phyloP scores from a whole-genome alignment of 2,113 vertebrate species.

The Protobothrops mucrosquamatus region DNA sequence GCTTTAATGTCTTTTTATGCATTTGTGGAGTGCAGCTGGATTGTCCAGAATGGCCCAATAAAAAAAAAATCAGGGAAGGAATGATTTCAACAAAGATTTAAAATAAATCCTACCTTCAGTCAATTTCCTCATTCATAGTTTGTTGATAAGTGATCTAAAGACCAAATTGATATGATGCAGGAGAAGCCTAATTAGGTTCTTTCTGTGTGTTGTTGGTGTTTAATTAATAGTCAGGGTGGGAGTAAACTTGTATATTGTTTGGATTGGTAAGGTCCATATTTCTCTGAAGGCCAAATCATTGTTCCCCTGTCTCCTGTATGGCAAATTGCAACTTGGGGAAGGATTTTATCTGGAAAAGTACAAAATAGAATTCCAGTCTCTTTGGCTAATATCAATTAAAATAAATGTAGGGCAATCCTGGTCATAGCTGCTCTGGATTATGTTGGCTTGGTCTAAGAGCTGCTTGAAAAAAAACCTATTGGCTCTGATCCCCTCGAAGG shows the following conservation, averaged over 20 bases:
- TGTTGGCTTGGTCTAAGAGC: neutral
- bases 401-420: neutral
- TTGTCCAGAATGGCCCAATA: neutral
- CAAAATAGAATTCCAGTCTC: too few species aligned
- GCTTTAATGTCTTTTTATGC: neutral
- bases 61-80: neutral
- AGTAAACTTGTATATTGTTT: neutral
- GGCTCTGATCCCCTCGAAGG: neutral
- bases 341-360: neutral
- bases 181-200: neutral
- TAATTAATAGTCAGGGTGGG: neutral
- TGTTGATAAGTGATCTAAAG: neutral
- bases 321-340: neutral
- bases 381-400: neutral
- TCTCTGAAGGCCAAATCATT: neutral
- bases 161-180: neutral
- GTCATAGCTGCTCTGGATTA: neutral
- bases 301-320: neutral
- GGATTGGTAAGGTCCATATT: neutral
- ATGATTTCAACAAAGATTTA: neutral
- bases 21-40: neutral
- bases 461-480: neutral
- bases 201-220: neutral
- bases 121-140: too few species aligned
- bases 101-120: too few species aligned